Evolutionary conservation across 2,888 invertebrate genomes (phyloP).

Genomic region (Epirrhoe alternata): DNA sequence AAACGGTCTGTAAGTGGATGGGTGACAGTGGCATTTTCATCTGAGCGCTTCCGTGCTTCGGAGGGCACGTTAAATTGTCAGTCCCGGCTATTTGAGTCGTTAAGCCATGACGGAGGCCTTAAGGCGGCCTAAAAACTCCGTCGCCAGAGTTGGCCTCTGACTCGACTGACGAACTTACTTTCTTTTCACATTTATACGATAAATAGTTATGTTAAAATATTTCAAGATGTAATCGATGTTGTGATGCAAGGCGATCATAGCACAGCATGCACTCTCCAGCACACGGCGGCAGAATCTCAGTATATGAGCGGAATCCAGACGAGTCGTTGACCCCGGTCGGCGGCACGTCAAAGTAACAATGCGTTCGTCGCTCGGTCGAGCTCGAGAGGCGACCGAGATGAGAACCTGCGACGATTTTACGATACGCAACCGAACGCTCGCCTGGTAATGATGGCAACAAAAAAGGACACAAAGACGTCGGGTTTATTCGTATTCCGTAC

Average conservation of each 20-base stretch:
- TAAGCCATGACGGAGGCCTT: too few relatives aligned
- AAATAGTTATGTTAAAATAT: neutral
- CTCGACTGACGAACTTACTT: too few relatives aligned
- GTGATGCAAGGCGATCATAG: conserved; percentile 37
- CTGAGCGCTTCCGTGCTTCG: too few relatives aligned
- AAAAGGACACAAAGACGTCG: conserved; percentile 38
- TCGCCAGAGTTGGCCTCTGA: too few relatives aligned
- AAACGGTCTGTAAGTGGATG: too few relatives aligned
- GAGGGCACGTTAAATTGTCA: too few relatives aligned
- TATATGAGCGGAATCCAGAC: conserved; percentile 80
- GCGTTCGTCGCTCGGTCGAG: conserved; percentile 65
- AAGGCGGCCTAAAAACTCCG: too few relatives aligned
- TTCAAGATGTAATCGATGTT: conserved; percentile 17
- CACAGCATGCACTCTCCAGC: conserved; percentile 37
- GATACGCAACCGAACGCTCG: conserved; percentile 45
- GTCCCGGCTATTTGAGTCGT: too few relatives aligned
- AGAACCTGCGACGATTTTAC: conserved; percentile 50
- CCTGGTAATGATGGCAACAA: conserved; percentile 35
- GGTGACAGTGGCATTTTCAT: too few relatives aligned
- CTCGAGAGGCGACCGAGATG: conserved; percentile 54
- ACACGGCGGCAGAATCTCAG: conserved; percentile 60
- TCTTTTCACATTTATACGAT: neutral
- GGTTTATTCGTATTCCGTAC: conserved; percentile 15
- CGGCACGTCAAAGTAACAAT: conserved; percentile 82
- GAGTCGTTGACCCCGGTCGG: conserved; percentile 78